Evolutionary conservation across 2,113 vertebrate genomes (phyloP).

Genomic region (Synodontis membranacea): DNA sequence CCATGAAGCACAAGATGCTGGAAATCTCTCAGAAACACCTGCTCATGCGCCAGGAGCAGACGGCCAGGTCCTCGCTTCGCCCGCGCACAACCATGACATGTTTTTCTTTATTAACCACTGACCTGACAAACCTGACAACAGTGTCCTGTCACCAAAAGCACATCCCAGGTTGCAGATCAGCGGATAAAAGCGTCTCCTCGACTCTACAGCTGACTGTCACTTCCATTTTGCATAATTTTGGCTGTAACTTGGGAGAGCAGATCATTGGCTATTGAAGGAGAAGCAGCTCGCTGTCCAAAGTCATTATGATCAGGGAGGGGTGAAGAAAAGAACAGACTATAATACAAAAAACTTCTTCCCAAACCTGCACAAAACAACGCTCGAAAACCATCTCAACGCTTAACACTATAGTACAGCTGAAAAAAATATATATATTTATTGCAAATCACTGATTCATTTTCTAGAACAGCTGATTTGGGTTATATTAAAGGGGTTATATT

Average conservation of each 20-base stretch:
- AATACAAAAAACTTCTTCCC: neutral
- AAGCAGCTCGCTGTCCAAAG: neutral
- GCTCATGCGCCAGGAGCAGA: slow-evolving; percentile 36
- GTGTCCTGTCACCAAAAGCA: slow-evolving; percentile 2
- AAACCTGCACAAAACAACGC: neutral
- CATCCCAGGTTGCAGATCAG: neutral
- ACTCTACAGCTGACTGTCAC: slow-evolving; percentile 34
- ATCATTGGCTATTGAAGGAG: slow-evolving; percentile 14
- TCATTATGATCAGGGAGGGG: slow-evolving; percentile 20
- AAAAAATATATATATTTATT: too few species aligned
- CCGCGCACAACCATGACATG: neutral
- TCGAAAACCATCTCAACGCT: neutral
- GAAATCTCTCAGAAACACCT: slow-evolving; percentile 41
- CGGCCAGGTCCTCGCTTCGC: slow-evolving; percentile 9
- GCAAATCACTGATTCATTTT: neutral
- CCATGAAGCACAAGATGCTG: slow-evolving; percentile 21
- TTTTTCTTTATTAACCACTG: neutral
- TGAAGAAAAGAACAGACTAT: neutral
- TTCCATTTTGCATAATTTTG: slow-evolving; percentile 20
- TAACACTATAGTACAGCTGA: neutral
- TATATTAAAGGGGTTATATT: neutral
- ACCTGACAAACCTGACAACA: slow-evolving; percentile 18
- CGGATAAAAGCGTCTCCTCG: neutral
- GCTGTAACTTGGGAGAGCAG: neutral
- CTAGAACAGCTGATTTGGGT: neutral